Percentiles rank a stretch among this genome's conserved stretches.
These are phyloP conservation scores for Eupelmus urozonus DNA, from an alignment of 2,888 invertebrate genomes.

Conservation along the genomic window DNA sequence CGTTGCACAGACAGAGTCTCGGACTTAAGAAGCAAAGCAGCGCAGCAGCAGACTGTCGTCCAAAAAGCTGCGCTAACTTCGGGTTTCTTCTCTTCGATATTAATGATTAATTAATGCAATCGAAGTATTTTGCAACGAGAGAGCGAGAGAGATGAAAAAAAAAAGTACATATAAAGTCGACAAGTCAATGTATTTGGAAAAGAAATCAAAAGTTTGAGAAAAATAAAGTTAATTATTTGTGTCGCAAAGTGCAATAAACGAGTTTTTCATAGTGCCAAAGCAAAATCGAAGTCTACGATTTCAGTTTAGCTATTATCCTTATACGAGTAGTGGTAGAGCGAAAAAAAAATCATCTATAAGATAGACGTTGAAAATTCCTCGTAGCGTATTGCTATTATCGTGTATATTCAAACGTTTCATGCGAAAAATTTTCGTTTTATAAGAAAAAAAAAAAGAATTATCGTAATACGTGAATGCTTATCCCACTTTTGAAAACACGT, in stretches of 20 bases:
- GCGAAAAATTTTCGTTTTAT: constrained; percentile 57
- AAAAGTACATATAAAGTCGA: constrained; percentile 39
- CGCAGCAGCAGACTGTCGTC: constrained; percentile 41
- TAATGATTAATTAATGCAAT: constrained; percentile 46
- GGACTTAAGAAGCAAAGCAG: constrained; percentile 44
- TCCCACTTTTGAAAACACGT: constrained; percentile 59
- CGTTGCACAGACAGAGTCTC: constrained; percentile 54
- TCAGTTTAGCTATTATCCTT: constrained; percentile 60
- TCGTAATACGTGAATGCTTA: constrained; percentile 58
- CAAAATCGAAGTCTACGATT: constrained; percentile 60
- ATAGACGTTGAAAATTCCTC: constrained; percentile 55
- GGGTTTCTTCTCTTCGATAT: constrained; percentile 51
- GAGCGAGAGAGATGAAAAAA: constrained; percentile 19
- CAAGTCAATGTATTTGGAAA: constrained; percentile 55
- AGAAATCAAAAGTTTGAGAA: constrained; percentile 55
- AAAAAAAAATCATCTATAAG: constrained; percentile 52
- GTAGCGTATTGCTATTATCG: constrained; percentile 59
- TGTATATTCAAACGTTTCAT: constrained; percentile 59
- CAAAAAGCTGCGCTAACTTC: constrained; percentile 47
- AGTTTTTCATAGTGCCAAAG: constrained; percentile 61
- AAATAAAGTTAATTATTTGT: constrained; percentile 53
- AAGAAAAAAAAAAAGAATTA: constrained; percentile 57
- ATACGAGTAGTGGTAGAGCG: constrained; percentile 59
- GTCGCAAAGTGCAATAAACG: constrained; percentile 60
- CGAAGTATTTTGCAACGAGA: constrained; percentile 55